Conservation (phyloP, 2,797 vertebrate genomes). For the Sparidentex hasta region DNA sequence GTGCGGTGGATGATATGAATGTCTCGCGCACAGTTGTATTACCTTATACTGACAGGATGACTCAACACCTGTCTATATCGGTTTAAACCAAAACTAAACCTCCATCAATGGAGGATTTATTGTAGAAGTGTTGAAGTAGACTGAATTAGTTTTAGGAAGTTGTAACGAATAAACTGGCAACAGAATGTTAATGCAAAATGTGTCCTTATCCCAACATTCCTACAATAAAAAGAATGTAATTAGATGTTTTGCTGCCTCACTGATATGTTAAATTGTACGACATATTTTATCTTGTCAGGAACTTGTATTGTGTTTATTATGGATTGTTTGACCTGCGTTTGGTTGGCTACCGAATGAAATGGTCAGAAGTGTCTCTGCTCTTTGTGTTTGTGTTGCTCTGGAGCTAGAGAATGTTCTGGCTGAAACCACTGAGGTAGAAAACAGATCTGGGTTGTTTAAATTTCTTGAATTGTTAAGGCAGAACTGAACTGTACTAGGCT, state of each 20-base stretch:
- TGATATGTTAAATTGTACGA: not conserved
- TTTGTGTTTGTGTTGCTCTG: slow-evolving; percentile 17
- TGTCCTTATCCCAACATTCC: not conserved
- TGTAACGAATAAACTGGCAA: not conserved
- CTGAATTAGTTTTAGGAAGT: not conserved
- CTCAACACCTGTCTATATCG: not conserved
- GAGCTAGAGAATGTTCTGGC: slow-evolving; percentile 44
- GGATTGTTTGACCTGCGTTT: slow-evolving; percentile 6
- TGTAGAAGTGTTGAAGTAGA: not conserved
- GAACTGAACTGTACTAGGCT: slow-evolving; percentile 8
- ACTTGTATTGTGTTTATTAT: not conserved
- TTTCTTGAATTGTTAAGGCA: slow-evolving; percentile 33
- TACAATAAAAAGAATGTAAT: not conserved
- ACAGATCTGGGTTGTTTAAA: slow-evolving; percentile 54
- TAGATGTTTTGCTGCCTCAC: slow-evolving; percentile 19
- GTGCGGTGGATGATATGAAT: not conserved
- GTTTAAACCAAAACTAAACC: not conserved
- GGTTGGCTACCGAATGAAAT: slow-evolving; percentile 20
- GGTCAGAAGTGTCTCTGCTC: slow-evolving; percentile 1
- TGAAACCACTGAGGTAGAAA: slow-evolving; percentile 26
- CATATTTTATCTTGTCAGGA: not conserved
- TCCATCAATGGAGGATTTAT: not conserved
- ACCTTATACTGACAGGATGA: not conserved
- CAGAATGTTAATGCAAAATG: not conserved
- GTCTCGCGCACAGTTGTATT: not conserved